Evolutionary conservation across 2,113 vertebrate species (phyloP).

Genomic region (Campylorhamphus procurvoides): DNA sequence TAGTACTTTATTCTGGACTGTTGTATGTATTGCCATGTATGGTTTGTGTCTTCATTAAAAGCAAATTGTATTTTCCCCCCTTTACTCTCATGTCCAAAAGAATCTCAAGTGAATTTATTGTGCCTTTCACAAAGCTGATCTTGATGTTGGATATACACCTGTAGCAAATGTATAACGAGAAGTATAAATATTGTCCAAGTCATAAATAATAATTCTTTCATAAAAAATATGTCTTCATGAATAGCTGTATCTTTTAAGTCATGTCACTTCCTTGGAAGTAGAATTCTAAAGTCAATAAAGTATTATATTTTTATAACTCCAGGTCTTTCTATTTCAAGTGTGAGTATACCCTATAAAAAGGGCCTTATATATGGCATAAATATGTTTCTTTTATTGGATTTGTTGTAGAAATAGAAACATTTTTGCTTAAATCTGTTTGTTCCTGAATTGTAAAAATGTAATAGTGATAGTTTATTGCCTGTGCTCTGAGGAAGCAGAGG

Average conservation of each 20-base stretch:
- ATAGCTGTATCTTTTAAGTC: conserved; percentile 20
- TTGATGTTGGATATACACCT: neutral
- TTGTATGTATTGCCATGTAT: neutral
- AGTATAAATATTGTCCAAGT: neutral
- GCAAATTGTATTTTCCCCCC: neutral
- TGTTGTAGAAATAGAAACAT: conserved; percentile 64
- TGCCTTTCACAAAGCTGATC: neutral
- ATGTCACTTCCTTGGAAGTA: conserved; percentile 13
- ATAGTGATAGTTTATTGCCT: conserved; percentile 74
- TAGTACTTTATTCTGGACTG: neutral
- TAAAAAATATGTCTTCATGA: conserved; percentile 15
- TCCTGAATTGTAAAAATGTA: conserved; percentile 71
- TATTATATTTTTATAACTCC: conserved; percentile 57
- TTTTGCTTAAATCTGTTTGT: conserved; percentile 74
- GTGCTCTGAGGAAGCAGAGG: conserved; percentile 69
- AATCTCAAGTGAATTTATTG: neutral
- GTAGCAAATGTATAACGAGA: neutral
- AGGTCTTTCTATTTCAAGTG: conserved; percentile 48
- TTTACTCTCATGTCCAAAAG: neutral
- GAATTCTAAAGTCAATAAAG: conserved; percentile 40
- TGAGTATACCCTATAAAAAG: conserved; percentile 51
- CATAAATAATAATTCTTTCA: neutral
- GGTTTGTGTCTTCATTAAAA: neutral
- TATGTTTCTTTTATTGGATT: conserved; percentile 71
- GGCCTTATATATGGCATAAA: conserved; percentile 55